phyloP scores from a whole-genome alignment of 2,888 invertebrate species.

The Drosophila merina region DNA sequence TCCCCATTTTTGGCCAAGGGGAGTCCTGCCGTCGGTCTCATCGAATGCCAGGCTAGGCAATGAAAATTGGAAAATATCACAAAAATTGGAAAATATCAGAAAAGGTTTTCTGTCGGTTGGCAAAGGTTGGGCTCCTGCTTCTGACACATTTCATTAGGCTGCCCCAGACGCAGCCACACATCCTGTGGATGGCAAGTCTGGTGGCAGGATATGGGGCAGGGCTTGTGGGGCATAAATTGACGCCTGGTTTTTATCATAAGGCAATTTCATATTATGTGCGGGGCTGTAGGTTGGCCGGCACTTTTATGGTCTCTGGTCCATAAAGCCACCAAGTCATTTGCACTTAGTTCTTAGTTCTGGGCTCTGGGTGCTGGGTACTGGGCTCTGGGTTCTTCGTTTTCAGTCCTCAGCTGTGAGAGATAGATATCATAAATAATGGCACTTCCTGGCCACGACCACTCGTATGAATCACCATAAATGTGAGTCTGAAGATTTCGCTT shows the following conservation, averaged over 20 bases:
- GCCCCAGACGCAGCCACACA: slow-evolving; percentile 36
- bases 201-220: background rate
- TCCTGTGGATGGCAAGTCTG: background rate
- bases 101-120: slow-evolving; percentile 33
- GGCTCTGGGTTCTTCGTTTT: background rate
- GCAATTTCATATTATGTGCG: slow-evolving; percentile 69
- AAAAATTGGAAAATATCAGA: slow-evolving; percentile 42
- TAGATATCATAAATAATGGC: slow-evolving; percentile 64
- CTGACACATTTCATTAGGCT: slow-evolving; percentile 75
- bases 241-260: slow-evolving; percentile 70
- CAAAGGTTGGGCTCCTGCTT: slow-evolving; percentile 57
- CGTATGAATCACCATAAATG: slow-evolving; percentile 38
- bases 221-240: slow-evolving; percentile 65
- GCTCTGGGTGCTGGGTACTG: background rate
- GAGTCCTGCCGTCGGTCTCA: slow-evolving; percentile 52
- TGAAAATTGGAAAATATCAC: slow-evolving; percentile 77
- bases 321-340: slow-evolving; percentile 66
- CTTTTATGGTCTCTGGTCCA: slow-evolving; percentile 61
- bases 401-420: slow-evolving; percentile 14
- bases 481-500: slow-evolving; percentile 25
- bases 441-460: slow-evolving; percentile 44
- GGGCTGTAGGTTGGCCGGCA: slow-evolving; percentile 55
- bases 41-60: slow-evolving; percentile 60
- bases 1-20: background rate
- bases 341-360: slow-evolving; percentile 56